These are phyloP conservation scores for Hafferia zeledoni DNA, from an alignment of 2,797 vertebrate genomes.

Conservation along the genomic window DNA sequence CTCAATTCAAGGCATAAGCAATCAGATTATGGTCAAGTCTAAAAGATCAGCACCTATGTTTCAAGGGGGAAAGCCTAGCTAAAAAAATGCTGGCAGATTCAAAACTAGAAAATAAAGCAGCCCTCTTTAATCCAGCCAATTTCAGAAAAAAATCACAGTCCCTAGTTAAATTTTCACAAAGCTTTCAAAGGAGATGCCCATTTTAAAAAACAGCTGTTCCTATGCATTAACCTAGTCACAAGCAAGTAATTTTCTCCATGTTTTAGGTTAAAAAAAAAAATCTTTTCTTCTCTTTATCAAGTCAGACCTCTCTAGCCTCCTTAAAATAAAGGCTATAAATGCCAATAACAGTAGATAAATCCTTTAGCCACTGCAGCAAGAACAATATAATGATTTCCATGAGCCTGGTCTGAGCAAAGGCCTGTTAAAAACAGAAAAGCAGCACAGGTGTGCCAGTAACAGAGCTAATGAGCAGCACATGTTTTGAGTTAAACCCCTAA, in stretches of 20 bases:
- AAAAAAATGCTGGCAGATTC: not conserved
- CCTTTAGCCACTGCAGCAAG: not conserved
- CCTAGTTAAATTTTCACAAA: not conserved
- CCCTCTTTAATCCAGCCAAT: not conserved
- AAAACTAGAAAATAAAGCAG: not conserved
- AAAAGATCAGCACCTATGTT: not conserved
- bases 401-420: not conserved
- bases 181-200: not conserved
- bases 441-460: constrained; percentile 3
- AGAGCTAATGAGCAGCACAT: constrained; percentile 36
- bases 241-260: not conserved
- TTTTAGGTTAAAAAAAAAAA: not conserved
- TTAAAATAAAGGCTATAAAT: not conserved
- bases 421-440: not conserved
- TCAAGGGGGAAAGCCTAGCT: not conserved
- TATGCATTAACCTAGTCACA: not conserved
- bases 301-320: not conserved
- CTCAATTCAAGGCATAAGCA: not conserved
- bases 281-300: not conserved
- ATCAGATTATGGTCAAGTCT: not conserved
- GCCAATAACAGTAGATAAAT: not conserved
- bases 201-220: not conserved
- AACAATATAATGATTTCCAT: not conserved
- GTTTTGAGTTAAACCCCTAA: constrained; percentile 25
- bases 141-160: not conserved